phyloP scores from a whole-genome alignment of 2,113 vertebrate species.

The Eolophus roseicapilla region DNA sequence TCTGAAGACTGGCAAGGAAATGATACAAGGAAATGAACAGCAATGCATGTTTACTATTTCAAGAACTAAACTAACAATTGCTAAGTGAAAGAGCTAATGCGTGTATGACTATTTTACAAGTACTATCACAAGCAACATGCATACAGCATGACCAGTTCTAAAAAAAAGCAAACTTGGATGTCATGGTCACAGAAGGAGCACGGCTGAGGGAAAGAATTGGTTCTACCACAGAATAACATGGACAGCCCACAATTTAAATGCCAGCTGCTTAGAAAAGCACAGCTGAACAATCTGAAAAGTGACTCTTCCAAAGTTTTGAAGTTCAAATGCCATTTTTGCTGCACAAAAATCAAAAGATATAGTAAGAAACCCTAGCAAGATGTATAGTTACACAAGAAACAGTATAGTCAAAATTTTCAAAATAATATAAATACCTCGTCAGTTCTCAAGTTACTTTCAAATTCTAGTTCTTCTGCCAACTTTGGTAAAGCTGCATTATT shows the following conservation, averaged over 20 bases:
- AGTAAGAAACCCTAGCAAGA: neutral
- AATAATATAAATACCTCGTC: slow-evolving; percentile 67
- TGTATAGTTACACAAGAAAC: neutral
- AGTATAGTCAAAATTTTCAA: neutral
- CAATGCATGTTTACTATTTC: neutral
- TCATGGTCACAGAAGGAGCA: neutral
- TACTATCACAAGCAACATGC: neutral
- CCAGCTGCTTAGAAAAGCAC: neutral
- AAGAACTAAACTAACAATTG: neutral
- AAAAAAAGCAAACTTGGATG: neutral
- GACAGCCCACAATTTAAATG: neutral
- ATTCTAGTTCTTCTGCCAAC: slow-evolving; percentile 37
- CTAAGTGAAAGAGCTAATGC: neutral
- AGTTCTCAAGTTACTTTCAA: slow-evolving; percentile 31
- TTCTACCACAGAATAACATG: neutral
- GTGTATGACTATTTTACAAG: neutral
- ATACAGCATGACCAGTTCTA: neutral
- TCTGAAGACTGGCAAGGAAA: neutral
- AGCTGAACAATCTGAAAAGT: neutral
- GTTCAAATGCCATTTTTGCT: neutral
- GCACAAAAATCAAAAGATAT: neutral
- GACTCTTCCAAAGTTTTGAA: neutral
- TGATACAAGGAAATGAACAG: neutral
- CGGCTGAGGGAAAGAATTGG: neutral
- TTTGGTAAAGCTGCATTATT: slow-evolving; percentile 49